Evolutionary conservation across 2,113 vertebrate genomes (phyloP).

Genomic region (Mobula birostris): DNA sequence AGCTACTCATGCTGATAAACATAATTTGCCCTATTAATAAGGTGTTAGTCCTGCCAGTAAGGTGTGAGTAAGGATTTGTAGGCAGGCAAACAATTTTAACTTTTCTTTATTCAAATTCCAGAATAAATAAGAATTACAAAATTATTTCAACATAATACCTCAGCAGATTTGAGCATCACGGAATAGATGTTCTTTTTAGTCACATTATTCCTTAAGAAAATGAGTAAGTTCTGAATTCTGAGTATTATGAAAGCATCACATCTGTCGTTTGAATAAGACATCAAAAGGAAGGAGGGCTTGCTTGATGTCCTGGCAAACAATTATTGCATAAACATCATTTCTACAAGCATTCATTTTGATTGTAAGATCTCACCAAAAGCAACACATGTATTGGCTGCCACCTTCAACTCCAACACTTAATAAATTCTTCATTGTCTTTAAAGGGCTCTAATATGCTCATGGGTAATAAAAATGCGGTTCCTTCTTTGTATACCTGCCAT

Average conservation of each 20-base stretch:
- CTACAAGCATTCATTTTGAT: background rate
- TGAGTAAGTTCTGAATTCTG: background rate
- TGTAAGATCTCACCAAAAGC: too few species aligned
- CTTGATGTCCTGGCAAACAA: background rate
- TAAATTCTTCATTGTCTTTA: background rate
- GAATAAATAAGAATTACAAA: conserved; percentile 12
- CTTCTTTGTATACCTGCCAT: background rate
- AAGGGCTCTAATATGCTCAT: background rate
- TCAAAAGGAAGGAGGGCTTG: background rate
- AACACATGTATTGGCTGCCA: background rate
- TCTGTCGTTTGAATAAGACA: background rate
- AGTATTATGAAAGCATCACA: background rate
- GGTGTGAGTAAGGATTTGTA: background rate
- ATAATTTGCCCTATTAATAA: background rate
- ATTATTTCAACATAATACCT: background rate
- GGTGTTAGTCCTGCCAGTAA: too few species aligned
- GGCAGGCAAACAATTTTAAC: background rate
- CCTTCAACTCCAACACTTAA: background rate
- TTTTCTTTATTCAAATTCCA: background rate
- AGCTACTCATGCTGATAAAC: conserved; percentile 1
- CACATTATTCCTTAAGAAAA: background rate
- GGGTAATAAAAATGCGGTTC: background rate
- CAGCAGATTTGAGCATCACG: conserved; percentile 4
- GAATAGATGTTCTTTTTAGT: background rate
- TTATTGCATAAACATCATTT: background rate